Evolutionary conservation across 2,888 invertebrate species (phyloP).

Genomic region (Chrysodeixis includens): DNA sequence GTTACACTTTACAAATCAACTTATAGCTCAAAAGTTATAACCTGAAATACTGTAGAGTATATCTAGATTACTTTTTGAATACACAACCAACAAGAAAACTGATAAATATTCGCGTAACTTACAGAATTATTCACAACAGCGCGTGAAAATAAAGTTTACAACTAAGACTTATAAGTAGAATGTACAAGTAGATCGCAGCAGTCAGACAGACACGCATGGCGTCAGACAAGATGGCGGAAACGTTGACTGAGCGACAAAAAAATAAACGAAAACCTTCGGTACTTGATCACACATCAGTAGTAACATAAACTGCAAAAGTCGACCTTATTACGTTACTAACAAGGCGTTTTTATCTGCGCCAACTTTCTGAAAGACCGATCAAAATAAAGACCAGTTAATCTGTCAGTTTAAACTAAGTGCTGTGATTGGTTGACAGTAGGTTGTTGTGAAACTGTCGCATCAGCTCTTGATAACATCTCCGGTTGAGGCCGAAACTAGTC

Average conservation of each 20-base stretch:
- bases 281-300: neutral
- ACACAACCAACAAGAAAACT: conserved; percentile 14
- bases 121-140: conserved; percentile 58
- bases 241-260: conserved; percentile 6
- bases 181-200: conserved; percentile 60
- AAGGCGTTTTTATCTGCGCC: neutral
- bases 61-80: no score
- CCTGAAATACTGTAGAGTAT: no score
- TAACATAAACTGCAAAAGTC: neutral
- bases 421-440: neutral
- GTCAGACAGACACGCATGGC: conserved; percentile 41
- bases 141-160: conserved; percentile 38
- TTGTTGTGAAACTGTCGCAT: neutral
- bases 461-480: no score
- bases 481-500: no score
- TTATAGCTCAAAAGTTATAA: neutral
- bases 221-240: conserved; percentile 8
- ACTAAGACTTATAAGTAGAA: conserved; percentile 62
- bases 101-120: conserved; percentile 42
- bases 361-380: neutral
- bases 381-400: neutral
- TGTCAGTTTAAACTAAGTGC: neutral
- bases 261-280: conserved; percentile 15
- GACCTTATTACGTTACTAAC: neutral
- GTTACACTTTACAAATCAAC: conserved; percentile 5